Conservation (phyloP, 2,113 vertebrate species). For the Strix aluco region DNA sequence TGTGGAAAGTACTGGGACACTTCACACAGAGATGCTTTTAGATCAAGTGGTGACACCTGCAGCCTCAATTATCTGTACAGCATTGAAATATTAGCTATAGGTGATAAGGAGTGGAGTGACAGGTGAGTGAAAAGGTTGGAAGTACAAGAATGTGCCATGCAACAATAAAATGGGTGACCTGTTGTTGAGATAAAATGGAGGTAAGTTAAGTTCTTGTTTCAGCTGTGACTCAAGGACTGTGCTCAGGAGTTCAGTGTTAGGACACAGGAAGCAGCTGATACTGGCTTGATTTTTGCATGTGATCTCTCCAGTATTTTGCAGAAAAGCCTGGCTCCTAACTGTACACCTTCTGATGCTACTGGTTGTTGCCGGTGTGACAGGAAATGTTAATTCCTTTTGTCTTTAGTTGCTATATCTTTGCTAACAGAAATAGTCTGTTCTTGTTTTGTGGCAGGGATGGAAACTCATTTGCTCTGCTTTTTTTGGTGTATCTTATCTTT, state of each 20-base stretch:
- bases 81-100: not conserved
- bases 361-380: not conserved
- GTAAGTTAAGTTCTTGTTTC: not conserved
- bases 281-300: not conserved
- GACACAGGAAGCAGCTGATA: not conserved
- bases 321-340: not conserved
- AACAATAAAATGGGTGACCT: not conserved
- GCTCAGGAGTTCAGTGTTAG: not conserved
- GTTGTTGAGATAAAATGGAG: not conserved
- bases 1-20: not conserved
- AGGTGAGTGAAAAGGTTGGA: not conserved
- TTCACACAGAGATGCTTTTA: not conserved
- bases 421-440: not conserved
- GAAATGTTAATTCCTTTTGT: constrained; percentile 13
- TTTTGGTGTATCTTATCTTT: not conserved
- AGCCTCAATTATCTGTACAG: not conserved
- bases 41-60: not conserved
- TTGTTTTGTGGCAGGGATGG: not conserved
- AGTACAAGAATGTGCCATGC: fast-evolving
- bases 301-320: not conserved
- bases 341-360: not conserved
- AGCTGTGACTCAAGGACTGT: not conserved
- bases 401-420: constrained; percentile 18
- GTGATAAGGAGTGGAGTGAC: not conserved
- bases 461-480: not conserved